phyloP scores from a whole-genome alignment of 2,888 invertebrate genomes.

The Agrochola litura region DNA sequence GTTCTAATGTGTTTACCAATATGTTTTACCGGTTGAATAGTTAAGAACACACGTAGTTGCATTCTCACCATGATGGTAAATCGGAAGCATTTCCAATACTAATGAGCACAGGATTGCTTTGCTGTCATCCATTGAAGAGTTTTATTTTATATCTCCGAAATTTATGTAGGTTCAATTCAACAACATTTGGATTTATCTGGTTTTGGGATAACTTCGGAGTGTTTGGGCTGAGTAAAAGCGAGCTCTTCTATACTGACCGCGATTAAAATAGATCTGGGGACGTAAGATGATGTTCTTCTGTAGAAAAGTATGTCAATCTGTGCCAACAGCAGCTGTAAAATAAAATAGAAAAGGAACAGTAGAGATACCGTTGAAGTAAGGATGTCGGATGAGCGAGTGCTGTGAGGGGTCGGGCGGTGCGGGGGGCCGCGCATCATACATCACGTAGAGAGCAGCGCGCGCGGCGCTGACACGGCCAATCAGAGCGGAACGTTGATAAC shows the following conservation, averaged over 20 bases:
- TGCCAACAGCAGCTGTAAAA: conserved; percentile 18
- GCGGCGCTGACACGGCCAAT: conserved; percentile 74
- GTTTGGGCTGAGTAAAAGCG: neutral
- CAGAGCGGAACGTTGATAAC: conserved; percentile 79
- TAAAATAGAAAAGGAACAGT: conserved; percentile 51
- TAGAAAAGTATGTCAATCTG: neutral
- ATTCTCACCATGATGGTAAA: neutral
- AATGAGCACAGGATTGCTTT: conserved; percentile 14
- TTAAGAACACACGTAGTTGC: too few relatives aligned
- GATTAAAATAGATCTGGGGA: neutral
- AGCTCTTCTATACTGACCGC: neutral
- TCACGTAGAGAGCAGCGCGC: conserved; percentile 67
- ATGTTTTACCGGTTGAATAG: too few relatives aligned
- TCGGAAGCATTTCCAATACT: conserved; percentile 14
- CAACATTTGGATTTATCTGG: neutral
- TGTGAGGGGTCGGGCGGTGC: neutral
- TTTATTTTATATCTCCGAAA: neutral
- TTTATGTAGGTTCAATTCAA: neutral
- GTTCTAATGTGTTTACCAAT: too few relatives aligned
- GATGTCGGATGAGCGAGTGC: conserved; percentile 52
- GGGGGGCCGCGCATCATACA: conserved; percentile 42
- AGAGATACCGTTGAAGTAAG: conserved; percentile 59
- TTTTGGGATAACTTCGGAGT: neutral
- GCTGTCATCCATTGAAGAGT: conserved; percentile 1
- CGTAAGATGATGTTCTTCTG: conserved; percentile 1